Conservation (phyloP, 2,113 vertebrate species). For the Sisor rabdophorus region DNA sequence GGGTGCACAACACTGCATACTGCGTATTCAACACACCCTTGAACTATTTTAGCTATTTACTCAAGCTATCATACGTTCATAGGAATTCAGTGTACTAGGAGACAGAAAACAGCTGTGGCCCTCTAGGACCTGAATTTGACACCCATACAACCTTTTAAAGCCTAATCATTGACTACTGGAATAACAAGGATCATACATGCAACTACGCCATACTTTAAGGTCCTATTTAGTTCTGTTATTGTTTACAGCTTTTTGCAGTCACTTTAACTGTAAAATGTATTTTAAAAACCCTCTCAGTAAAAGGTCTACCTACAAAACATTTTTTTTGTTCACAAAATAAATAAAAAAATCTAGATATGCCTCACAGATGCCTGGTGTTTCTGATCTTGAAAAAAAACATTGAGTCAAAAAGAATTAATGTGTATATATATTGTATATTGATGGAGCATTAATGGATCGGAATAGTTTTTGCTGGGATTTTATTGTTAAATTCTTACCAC, state of each 20-base stretch:
- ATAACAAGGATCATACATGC: slow-evolving; percentile 2
- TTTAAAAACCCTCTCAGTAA: background rate
- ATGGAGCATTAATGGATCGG: too few species aligned
- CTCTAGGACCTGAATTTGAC: slow-evolving; percentile 16
- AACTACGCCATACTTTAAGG: background rate
- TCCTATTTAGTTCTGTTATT: background rate
- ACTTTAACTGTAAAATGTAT: background rate
- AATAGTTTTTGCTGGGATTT: background rate
- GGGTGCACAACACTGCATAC: background rate
- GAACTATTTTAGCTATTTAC: background rate
- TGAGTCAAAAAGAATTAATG: background rate
- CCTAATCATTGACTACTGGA: slow-evolving; percentile 8
- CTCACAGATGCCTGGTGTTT: background rate
- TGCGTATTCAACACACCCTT: slow-evolving; percentile 7
- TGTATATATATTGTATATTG: too few species aligned
- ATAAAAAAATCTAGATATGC: too few species aligned
- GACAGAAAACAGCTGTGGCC: slow-evolving; percentile 16
- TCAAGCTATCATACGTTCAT: background rate
- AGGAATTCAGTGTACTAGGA: background rate
- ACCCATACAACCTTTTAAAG: background rate
- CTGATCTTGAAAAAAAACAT: background rate
- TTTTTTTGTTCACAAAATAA: background rate
- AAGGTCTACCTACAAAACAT: background rate
- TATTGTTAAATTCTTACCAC: background rate
- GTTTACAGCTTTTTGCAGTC: background rate